A percentile compares a stretch with the other conserved stretches of the same genome.
Evolutionary conservation across 2,888 invertebrate genomes (phyloP).

Genomic region (Leptinotarsa peninsularis): DNA sequence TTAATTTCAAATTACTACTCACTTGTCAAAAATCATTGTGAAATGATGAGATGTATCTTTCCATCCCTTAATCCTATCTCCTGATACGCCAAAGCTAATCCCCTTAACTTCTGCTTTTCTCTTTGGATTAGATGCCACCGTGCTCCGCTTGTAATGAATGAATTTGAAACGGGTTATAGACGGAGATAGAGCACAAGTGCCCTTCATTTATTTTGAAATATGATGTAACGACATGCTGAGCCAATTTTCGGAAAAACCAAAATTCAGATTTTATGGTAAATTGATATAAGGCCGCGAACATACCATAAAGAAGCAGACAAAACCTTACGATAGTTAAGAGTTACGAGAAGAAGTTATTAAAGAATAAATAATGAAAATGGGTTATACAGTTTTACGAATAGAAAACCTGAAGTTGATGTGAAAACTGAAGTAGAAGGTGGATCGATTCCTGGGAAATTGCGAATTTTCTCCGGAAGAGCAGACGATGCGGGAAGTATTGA

Average conservation of each 20-base stretch:
- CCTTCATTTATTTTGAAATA: slow-evolving; percentile 10
- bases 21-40: too few relatives aligned
- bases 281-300: slow-evolving; percentile 17
- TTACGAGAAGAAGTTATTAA: slow-evolving; percentile 36
- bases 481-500: slow-evolving; percentile 8
- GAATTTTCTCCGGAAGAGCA: neutral
- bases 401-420: slow-evolving; percentile 10
- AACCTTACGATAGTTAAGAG: slow-evolving; percentile 28
- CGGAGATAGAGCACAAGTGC: slow-evolving; percentile 5
- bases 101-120: slow-evolving; percentile 27
- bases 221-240: slow-evolving; percentile 15
- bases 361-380: slow-evolving; percentile 39
- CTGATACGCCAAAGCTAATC: slow-evolving; percentile 30
- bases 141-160: slow-evolving; percentile 33
- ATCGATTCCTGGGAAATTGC: slow-evolving; percentile 16
- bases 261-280: slow-evolving; percentile 21
- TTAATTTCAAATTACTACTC: too few relatives aligned
- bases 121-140: slow-evolving; percentile 30
- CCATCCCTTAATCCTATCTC: slow-evolving; percentile 14
- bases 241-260: slow-evolving; percentile 20
- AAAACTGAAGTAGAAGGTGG: neutral
- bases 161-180: slow-evolving; percentile 24
- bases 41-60: neutral
- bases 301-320: slow-evolving; percentile 22
- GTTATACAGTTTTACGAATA: slow-evolving; percentile 19